Conservation (phyloP, 2,113 vertebrate species). For the Macrotus californicus region DNA sequence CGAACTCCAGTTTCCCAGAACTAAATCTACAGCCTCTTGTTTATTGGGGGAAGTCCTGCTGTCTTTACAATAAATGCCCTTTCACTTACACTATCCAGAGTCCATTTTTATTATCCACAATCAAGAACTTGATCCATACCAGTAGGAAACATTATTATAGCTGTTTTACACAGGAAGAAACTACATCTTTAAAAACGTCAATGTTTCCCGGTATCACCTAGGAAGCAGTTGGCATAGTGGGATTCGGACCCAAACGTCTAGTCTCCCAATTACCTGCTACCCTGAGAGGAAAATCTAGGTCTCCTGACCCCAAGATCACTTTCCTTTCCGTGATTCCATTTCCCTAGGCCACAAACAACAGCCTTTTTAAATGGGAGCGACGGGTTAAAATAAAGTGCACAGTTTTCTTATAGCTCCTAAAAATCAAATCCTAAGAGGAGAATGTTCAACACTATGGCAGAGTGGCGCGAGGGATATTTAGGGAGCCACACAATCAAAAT, state of each 20-base stretch:
- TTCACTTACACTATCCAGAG: background rate
- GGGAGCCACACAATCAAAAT: background rate
- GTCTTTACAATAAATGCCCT: background rate
- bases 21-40: background rate
- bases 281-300: background rate
- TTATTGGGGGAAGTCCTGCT: background rate
- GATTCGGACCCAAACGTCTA: background rate
- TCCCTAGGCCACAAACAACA: background rate
- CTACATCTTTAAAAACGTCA: background rate
- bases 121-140: background rate
- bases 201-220: background rate
- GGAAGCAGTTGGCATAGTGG: background rate
- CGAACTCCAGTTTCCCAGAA: background rate
- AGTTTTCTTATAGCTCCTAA: background rate
- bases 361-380: background rate
- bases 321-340: background rate
- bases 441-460: background rate
- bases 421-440: background rate
- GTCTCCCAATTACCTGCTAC: background rate
- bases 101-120: conserved; percentile 2
- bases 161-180: background rate
- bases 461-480: background rate
- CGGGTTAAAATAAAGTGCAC: background rate
- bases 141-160: background rate
- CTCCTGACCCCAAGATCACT: background rate